phyloP scores from a whole-genome alignment of 2,797 vertebrate genomes.

The Meriones psammophilus region DNA sequence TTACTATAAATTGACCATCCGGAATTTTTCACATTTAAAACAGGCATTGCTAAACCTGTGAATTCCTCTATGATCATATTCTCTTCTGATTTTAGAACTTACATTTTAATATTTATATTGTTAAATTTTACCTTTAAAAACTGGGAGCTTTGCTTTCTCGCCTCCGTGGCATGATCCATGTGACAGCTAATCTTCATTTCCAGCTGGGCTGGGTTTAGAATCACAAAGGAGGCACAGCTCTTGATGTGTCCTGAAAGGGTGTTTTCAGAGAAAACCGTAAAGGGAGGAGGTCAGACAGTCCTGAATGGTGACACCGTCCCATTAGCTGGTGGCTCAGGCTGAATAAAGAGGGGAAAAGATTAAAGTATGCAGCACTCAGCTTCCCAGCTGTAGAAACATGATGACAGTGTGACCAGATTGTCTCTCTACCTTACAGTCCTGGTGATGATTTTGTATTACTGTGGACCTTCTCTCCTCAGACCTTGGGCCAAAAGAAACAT shows the following conservation, averaged over 20 bases:
- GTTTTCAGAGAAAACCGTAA: background rate
- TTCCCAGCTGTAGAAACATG: background rate
- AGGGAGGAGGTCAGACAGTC: background rate
- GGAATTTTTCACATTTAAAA: constrained; percentile 43
- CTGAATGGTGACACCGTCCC: background rate
- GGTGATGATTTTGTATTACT: background rate
- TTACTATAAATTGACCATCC: background rate
- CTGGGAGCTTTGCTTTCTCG: background rate
- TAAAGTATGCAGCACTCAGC: background rate
- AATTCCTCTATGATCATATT: background rate
- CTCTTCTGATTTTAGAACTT: constrained; percentile 39
- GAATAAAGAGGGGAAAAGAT: background rate
- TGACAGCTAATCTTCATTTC: background rate
- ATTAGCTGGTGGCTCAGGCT: background rate
- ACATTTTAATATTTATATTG: background rate
- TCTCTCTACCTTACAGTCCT: background rate
- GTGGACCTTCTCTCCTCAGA: background rate
- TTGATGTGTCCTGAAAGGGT: background rate
- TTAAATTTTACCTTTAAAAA: background rate
- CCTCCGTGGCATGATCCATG: background rate
- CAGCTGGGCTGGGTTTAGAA: background rate
- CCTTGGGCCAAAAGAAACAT: background rate
- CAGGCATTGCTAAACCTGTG: background rate
- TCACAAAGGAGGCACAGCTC: background rate
- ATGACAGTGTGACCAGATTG: background rate